Conservation (phyloP, 2,797 vertebrate species). For the Mormyrus hasselquistii region DNA sequence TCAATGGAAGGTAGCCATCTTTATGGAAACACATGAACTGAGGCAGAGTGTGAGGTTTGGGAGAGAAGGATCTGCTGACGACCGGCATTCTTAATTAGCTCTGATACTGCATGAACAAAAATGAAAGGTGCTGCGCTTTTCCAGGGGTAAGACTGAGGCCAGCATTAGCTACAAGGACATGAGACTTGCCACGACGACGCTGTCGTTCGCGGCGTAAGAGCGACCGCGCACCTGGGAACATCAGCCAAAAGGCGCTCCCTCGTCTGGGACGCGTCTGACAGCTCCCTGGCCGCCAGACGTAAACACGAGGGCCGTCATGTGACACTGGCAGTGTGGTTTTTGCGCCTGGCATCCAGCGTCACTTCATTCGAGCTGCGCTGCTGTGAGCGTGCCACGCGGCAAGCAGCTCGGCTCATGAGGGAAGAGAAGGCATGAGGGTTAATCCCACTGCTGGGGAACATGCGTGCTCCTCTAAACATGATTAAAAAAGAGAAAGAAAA, state of each 20-base stretch:
- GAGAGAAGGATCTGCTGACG: not conserved
- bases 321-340: slow-evolving; percentile 6
- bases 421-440: not conserved
- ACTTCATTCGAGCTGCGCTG: not conserved
- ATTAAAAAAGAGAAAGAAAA: not conserved
- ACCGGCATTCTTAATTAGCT: not conserved
- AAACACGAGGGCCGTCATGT: not conserved
- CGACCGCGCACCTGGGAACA: not conserved
- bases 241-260: not conserved
- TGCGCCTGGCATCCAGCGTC: not conserved
- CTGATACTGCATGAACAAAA: not conserved
- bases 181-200: not conserved
- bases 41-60: not conserved
- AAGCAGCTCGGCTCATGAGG: not conserved
- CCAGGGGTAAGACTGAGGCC: not conserved
- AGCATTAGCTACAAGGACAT: not conserved
- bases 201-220: not conserved
- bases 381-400: not conserved
- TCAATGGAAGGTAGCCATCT: not conserved
- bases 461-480: not conserved
- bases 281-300: not conserved
- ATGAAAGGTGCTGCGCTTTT: not conserved
- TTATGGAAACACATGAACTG: not conserved
- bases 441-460: not conserved
- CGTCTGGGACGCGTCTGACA: not conserved